phyloP scores from a whole-genome alignment of 2,888 invertebrate species.

The Mythimna albipuncta region DNA sequence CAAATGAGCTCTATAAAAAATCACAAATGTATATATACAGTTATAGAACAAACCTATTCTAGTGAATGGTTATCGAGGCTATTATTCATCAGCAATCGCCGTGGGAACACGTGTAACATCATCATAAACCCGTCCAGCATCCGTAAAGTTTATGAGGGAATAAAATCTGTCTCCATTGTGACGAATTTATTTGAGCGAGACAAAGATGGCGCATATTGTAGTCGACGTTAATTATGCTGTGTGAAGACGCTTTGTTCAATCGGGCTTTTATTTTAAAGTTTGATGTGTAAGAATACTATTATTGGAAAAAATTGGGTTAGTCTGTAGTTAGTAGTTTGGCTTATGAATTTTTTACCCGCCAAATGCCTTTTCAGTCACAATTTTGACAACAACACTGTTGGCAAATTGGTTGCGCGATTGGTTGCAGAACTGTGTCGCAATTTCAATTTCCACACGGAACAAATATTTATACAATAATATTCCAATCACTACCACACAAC shows the following conservation, averaged over 20 bases:
- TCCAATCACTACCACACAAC: no score
- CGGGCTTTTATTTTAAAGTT: conserved; percentile 20
- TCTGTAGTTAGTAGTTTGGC: no score
- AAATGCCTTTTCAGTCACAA: no score
- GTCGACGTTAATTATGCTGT: conserved; percentile 65
- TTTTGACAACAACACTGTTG: no score
- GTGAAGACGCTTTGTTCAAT: conserved; percentile 44
- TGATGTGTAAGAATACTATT: neutral
- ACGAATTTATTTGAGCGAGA: conserved; percentile 56
- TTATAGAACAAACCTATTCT: conserved; percentile 11
- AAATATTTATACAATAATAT: no score
- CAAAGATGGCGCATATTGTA: conserved; percentile 63
- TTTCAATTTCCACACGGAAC: no score
- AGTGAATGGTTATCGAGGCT: conserved; percentile 21
- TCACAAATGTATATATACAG: conserved; percentile 8
- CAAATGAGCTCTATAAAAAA: neutral
- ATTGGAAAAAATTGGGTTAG: neutral
- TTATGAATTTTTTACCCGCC: no score
- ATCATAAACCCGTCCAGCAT: conserved; percentile 53
- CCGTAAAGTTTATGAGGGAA: conserved; percentile 54
- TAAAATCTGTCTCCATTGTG: conserved; percentile 52
- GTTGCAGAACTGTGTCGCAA: no score
- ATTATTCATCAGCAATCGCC: conserved; percentile 28
- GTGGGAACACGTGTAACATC: conserved; percentile 55
- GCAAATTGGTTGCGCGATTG: no score